phyloP scores from a whole-genome alignment of 2,113 vertebrate species.

The Pluvianellus socialis region DNA sequence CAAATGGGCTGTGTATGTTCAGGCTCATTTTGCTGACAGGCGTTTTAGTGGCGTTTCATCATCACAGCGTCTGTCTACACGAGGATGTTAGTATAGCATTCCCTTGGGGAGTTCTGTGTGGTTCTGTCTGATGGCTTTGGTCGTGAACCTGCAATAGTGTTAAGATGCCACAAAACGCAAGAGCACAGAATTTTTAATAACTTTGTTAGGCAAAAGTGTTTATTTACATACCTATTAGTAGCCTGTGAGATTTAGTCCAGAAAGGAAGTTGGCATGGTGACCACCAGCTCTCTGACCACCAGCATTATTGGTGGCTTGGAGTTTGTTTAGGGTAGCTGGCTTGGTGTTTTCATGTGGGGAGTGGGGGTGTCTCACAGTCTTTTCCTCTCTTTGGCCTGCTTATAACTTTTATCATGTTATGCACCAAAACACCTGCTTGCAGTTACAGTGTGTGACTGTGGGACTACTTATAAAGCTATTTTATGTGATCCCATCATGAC shows the following conservation, averaged over 20 bases:
- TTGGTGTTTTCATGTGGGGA: background rate
- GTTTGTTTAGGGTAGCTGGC: background rate
- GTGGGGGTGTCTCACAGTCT: background rate
- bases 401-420: background rate
- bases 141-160: background rate
- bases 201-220: background rate
- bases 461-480: background rate
- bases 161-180: background rate
- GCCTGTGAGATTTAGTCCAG: background rate
- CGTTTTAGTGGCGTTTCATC: background rate
- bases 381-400: background rate
- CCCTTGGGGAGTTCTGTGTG: background rate
- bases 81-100: background rate
- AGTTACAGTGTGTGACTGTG: background rate
- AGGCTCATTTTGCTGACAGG: background rate
- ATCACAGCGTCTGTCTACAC: fast-evolving
- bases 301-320: background rate
- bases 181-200: background rate
- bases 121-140: background rate
- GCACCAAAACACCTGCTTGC: background rate
- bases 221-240: background rate
- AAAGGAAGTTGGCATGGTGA: background rate
- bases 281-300: background rate
- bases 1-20: fast-evolving
- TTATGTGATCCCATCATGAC: background rate